Evolutionary conservation across 2,113 vertebrate genomes (phyloP).

Genomic region (Aplodontia rufa): DNA sequence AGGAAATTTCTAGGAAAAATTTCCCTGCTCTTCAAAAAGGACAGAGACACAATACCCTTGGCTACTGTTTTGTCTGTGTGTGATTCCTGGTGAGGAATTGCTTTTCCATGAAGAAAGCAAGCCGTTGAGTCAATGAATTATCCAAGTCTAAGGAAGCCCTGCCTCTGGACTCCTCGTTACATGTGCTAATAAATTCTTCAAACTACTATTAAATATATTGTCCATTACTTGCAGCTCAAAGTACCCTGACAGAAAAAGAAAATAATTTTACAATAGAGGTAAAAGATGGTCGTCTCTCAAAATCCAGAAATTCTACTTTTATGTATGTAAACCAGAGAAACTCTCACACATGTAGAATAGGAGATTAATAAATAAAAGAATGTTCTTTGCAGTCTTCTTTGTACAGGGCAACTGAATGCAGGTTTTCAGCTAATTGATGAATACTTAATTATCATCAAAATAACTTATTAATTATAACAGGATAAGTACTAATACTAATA

Average conservation of each 20-base stretch:
- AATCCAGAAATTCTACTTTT: background rate
- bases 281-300: background rate
- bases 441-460: background rate
- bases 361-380: background rate
- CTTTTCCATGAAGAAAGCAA: background rate
- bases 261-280: background rate
- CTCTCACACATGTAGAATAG: background rate
- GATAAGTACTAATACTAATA: background rate
- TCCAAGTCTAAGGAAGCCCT: background rate
- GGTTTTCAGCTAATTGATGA: background rate
- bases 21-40: background rate
- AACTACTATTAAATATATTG: background rate
- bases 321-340: background rate
- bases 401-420: background rate
- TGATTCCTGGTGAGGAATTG: background rate
- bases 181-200: slow-evolving; percentile 17
- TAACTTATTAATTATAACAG: background rate
- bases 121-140: background rate
- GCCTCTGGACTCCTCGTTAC: background rate
- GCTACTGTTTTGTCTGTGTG: background rate
- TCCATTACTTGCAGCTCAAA: slow-evolving; percentile 1
- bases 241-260: background rate
- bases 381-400: background rate
- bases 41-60: background rate
- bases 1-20: background rate